phyloP scores from a whole-genome alignment of 2,888 invertebrate species.

The Lepidocyrtinus sp. region DNA sequence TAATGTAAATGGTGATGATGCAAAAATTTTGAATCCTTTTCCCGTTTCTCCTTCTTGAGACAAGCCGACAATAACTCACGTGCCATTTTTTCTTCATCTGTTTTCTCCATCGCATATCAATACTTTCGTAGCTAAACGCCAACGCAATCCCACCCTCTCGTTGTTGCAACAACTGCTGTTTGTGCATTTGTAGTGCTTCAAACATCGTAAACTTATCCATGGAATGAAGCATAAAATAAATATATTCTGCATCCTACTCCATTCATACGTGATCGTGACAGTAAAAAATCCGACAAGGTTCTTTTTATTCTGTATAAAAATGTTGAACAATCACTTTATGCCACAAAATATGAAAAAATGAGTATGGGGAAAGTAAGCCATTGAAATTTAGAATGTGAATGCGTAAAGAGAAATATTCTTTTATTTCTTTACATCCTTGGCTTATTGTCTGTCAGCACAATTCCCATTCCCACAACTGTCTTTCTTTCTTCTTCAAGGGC shows the following conservation, averaged over 20 bases:
- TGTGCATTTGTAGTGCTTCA: too few species aligned
- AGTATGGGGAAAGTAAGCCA: background rate
- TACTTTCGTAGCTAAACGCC: too few species aligned
- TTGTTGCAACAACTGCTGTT: background rate
- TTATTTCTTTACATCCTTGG: constrained; percentile 22
- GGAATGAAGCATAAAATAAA: constrained; percentile 6
- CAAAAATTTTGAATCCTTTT: too few species aligned
- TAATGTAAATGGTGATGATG: too few species aligned
- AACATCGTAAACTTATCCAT: background rate
- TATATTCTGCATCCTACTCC: background rate
- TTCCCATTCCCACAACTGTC: background rate
- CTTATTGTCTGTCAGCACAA: background rate
- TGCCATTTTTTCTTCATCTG: background rate
- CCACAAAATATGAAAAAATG: constrained; percentile 24
- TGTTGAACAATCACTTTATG: constrained; percentile 51
- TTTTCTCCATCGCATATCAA: background rate
- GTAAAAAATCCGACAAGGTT: background rate
- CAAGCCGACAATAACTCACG: background rate
- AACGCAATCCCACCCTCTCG: too few species aligned
- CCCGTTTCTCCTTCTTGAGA: too few species aligned
- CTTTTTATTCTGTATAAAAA: constrained; percentile 5
- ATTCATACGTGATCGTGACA: background rate
- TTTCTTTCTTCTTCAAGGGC: constrained; percentile 33
- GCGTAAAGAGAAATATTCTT: constrained; percentile 13
- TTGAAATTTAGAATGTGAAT: constrained; percentile 13